Conservation (phyloP, 1,140 invertebrate genomes). For the Phocides pigmalion region DNA sequence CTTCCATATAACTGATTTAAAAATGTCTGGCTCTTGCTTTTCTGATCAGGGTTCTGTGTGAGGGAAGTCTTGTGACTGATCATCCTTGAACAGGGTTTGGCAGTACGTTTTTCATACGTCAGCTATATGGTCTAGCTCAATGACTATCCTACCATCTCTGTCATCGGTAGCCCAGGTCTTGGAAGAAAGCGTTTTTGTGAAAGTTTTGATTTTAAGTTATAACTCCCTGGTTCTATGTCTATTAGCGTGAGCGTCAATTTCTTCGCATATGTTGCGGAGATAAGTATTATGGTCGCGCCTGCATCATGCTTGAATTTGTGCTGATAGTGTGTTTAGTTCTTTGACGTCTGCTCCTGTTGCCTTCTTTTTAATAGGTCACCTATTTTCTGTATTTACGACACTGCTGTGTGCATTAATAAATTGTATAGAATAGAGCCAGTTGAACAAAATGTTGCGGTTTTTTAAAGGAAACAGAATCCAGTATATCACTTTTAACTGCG, state of each 20-base stretch:
- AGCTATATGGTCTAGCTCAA: not conserved
- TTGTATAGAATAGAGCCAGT: not conserved
- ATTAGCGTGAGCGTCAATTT: constrained; percentile 32
- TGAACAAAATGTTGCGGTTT: not conserved
- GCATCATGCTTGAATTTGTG: no score
- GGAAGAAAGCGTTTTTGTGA: not conserved
- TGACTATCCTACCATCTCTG: not conserved
- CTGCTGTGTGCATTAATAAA: not conserved
- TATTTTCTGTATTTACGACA: not conserved
- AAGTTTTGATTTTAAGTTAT: constrained; percentile 10
- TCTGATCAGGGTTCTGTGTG: not conserved
- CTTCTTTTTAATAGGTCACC: not conserved
- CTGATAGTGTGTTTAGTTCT: no score
- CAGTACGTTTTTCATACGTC: constrained; percentile 1
- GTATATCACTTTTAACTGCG: not conserved
- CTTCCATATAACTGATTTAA: not conserved
- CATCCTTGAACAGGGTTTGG: not conserved
- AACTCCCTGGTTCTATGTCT: constrained; percentile 25
- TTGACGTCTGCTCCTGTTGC: no score
- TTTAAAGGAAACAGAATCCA: not conserved
- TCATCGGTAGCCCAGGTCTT: constrained; percentile 13
- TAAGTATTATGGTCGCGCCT: constrained; percentile 24
- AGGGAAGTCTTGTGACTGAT: not conserved
- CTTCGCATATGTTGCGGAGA: constrained; percentile 24
- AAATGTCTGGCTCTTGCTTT: constrained; percentile 5